These are phyloP conservation scores for Pseudachorutes palmiensis DNA, from an alignment of 1,140 invertebrate species.

Conservation along the genomic window DNA sequence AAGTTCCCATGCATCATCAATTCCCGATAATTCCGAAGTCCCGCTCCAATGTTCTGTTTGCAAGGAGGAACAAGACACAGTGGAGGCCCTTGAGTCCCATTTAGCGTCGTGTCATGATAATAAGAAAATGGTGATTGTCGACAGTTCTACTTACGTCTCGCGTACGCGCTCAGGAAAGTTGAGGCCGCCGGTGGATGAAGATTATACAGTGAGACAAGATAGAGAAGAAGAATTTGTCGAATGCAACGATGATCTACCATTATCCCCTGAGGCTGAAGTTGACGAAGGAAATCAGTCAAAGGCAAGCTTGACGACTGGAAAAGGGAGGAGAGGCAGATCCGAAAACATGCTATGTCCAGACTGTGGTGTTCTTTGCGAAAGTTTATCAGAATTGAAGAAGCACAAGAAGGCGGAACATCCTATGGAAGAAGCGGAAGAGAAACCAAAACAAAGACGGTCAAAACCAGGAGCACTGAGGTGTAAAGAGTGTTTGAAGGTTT, in stretches of 20 bases:
- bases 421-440: not conserved
- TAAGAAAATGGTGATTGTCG: too few species aligned
- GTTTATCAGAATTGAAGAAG: slow-evolving; percentile 37
- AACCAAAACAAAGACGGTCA: slow-evolving; percentile 18
- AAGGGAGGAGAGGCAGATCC: slow-evolving; percentile 18
- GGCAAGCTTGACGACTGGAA: not conserved
- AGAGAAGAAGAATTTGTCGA: not conserved
- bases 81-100: too few species aligned
- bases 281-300: slow-evolving; percentile 13
- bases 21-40: too few species aligned
- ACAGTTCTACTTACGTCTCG: too few species aligned
- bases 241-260: slow-evolving; percentile 22
- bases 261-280: slow-evolving; percentile 30
- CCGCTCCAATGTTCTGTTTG: too few species aligned
- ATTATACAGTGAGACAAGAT: too few species aligned
- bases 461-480: slow-evolving; percentile 46
- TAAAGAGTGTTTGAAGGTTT: slow-evolving; percentile 60
- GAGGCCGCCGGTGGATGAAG: too few species aligned
- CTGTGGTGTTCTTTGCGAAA: slow-evolving; percentile 41
- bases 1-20: too few species aligned
- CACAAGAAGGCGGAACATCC: slow-evolving; percentile 4
- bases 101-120: too few species aligned
- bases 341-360: slow-evolving; percentile 20
- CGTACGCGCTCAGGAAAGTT: too few species aligned
- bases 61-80: too few species aligned